phyloP scores from a whole-genome alignment of 2,888 invertebrate species.

The Eumerus sabulonum region DNA sequence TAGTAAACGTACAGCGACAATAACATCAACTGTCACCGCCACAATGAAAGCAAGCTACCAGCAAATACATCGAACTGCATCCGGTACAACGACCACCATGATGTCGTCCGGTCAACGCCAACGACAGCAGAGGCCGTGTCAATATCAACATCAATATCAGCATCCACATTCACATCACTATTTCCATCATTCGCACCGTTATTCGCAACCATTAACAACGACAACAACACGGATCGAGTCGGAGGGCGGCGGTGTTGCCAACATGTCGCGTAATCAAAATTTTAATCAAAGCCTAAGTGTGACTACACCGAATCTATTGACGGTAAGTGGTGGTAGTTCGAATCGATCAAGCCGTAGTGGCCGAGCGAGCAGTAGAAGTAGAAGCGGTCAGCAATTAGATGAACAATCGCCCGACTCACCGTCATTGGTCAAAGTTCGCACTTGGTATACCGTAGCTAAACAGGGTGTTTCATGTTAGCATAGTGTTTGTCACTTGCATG shows the following conservation, averaged over 20 bases:
- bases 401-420: conserved; percentile 76
- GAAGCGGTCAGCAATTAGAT: conserved; percentile 68
- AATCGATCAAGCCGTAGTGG: conserved; percentile 67
- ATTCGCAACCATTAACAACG: conserved; percentile 63
- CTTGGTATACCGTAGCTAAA: conserved; percentile 79
- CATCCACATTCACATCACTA: too few relatives aligned
- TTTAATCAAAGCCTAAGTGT: conserved; percentile 70
- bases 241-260: conserved; percentile 46
- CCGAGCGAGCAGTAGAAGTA: conserved; percentile 60
- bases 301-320: conserved; percentile 58
- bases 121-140: conserved; percentile 37
- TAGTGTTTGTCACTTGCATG: conserved; percentile 46
- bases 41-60: conserved; percentile 72
- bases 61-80: conserved; percentile 74
- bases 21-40: conserved; percentile 51
- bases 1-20: conserved; percentile 66
- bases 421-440: conserved; percentile 78
- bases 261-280: conserved; percentile 64
- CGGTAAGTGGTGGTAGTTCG: conserved; percentile 66
- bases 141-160: conserved; percentile 6
- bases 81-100: conserved; percentile 57
- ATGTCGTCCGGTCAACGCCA: conserved; percentile 26
- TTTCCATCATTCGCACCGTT: conserved; percentile 48
- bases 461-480: conserved; percentile 79
- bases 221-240: conserved; percentile 66